Conservation (phyloP, 2,797 vertebrate species). For the Spondyliosoma cantharus region DNA sequence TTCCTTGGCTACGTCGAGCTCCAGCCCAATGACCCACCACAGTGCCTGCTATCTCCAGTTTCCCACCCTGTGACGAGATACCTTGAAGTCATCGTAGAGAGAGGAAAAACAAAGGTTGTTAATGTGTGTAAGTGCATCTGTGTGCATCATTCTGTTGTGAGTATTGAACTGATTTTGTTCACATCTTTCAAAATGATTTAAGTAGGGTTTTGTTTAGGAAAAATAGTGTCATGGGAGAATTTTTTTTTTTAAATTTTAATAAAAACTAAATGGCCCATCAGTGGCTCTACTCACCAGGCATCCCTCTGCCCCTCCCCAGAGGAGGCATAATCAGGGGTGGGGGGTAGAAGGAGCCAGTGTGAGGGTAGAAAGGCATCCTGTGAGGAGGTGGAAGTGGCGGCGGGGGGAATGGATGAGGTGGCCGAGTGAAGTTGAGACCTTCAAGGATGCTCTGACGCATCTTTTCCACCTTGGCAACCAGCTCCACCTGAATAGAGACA, state of each 20-base stretch:
- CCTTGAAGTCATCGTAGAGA: conserved; percentile 85
- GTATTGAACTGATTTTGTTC: background rate
- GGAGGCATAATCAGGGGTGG: conserved; percentile 89
- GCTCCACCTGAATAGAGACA: conserved; percentile 85
- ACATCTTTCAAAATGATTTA: background rate
- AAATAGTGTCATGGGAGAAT: too few relatives aligned
- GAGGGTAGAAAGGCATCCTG: conserved; percentile 92
- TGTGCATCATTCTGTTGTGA: background rate
- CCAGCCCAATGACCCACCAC: conserved; percentile 97
- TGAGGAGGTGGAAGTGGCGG: conserved; percentile 87
- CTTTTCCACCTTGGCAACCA: conserved; percentile 94
- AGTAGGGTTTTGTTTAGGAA: background rate
- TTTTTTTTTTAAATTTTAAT: too few relatives aligned
- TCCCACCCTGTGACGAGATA: conserved; percentile 93
- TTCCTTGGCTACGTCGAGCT: conserved; percentile 88
- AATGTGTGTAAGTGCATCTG: background rate
- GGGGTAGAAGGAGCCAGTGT: conserved; percentile 86
- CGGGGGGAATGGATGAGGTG: conserved; percentile 89
- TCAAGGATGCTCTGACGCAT: conserved; percentile 97
- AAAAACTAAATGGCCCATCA: background rate
- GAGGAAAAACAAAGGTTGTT: background rate
- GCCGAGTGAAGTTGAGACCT: conserved; percentile 92
- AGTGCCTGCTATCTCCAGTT: conserved; percentile 96
- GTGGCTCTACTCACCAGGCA: conserved; percentile 86
- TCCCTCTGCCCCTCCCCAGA: conserved; percentile 88